Evolutionary conservation across 2,113 vertebrate genomes (phyloP).

Genomic region (Rhynchomys soricoides): DNA sequence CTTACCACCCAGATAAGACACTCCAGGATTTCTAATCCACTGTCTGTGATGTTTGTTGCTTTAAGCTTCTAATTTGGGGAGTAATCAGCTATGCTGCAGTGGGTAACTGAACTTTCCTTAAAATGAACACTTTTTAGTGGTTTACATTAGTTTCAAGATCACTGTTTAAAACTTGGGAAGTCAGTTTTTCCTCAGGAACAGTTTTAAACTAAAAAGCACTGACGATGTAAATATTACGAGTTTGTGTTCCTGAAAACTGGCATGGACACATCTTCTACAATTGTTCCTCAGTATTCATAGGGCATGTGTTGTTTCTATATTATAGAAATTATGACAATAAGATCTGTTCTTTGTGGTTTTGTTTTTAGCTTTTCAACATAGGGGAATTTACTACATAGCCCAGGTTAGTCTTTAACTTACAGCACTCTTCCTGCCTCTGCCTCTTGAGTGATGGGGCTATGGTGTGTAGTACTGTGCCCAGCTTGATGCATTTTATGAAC

Average conservation of each 20-base stretch:
- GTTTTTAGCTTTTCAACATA: background rate
- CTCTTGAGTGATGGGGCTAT: background rate
- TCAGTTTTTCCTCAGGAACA: background rate
- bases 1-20: background rate
- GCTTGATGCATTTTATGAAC: background rate
- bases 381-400: background rate
- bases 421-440: background rate
- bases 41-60: background rate
- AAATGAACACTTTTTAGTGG: background rate
- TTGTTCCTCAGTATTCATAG: no score
- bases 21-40: background rate
- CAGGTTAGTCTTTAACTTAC: background rate
- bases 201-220: background rate
- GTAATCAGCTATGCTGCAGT: background rate
- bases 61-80: background rate
- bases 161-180: conserved; percentile 35
- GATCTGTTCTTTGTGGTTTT: background rate
- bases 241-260: background rate
- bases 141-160: conserved; percentile 28
- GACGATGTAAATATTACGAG: background rate
- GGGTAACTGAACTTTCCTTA: background rate
- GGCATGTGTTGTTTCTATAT: background rate
- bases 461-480: background rate
- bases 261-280: background rate
- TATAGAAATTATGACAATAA: background rate